Percentiles rank a stretch among this genome's conserved stretches.
Conservation (phyloP, 2,797 vertebrate species). For the Salarias fasciatus region DNA sequence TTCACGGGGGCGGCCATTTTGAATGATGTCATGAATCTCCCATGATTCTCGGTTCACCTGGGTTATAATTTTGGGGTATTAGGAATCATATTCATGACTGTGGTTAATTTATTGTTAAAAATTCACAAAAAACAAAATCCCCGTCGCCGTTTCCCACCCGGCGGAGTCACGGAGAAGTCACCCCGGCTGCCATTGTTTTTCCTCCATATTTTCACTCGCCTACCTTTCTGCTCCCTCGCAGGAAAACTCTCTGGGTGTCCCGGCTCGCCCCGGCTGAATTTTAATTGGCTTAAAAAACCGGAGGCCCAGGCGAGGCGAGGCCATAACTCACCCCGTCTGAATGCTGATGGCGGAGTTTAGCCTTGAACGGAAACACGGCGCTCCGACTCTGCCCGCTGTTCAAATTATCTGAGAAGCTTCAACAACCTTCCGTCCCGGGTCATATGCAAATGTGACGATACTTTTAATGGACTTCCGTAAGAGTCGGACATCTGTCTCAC, state of each 20-base stretch:
- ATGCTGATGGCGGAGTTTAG: constrained; percentile 63
- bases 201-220: constrained; percentile 8
- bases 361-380: constrained; percentile 50
- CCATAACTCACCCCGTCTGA: constrained; percentile 64
- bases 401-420: constrained; percentile 45
- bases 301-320: constrained; percentile 45
- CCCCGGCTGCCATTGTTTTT: constrained; percentile 20
- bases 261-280: constrained; percentile 39
- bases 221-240: constrained; percentile 5
- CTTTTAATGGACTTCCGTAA: constrained; percentile 62
- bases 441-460: constrained; percentile 58
- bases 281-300: constrained; percentile 51
- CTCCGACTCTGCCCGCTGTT: constrained; percentile 34
- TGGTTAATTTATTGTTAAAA: no score
- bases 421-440: constrained; percentile 47
- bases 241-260: constrained; percentile 27
- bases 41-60: no score
- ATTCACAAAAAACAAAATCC: no score
- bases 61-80: no score
- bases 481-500: constrained; percentile 51
- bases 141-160: constrained; percentile 2
- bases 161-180: constrained; percentile 21
- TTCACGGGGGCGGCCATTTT: no score
- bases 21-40: no score
- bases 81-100: no score